Conservation (phyloP, 2,888 invertebrate genomes). For the Dasysyrphus albostriatus region DNA sequence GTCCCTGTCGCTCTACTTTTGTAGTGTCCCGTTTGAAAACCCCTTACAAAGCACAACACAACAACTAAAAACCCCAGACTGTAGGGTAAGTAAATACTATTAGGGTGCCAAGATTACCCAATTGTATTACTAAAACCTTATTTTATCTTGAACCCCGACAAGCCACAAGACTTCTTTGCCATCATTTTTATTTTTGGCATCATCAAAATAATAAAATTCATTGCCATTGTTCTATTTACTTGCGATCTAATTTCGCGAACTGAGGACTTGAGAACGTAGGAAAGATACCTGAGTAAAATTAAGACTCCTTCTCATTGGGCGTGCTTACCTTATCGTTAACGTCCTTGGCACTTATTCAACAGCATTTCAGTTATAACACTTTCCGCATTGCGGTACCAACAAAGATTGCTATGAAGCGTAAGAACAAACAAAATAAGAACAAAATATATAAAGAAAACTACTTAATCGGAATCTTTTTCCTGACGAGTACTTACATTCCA, state of each 20-base stretch:
- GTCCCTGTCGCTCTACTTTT: too few species aligned
- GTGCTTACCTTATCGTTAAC: not conserved
- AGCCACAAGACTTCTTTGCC: not conserved
- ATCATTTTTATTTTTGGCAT: conserved; percentile 1
- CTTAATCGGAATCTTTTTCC: conserved; percentile 14
- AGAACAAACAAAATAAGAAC: conserved; percentile 1
- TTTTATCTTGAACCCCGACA: not conserved
- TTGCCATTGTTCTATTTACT: not conserved
- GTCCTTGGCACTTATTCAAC: conserved; percentile 21
- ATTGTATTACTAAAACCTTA: not conserved
- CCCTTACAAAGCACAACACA: too few species aligned
- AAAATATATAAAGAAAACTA: not conserved
- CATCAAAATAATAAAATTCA: not conserved
- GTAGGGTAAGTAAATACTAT: too few species aligned
- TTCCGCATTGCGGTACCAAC: conserved; percentile 34
- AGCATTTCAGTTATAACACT: conserved; percentile 4
- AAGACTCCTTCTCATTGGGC: not conserved
- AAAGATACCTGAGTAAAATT: not conserved
- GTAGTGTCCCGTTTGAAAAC: too few species aligned
- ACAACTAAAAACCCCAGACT: too few species aligned
- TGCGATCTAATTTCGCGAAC: not conserved
- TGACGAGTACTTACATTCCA: not conserved
- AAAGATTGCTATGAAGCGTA: conserved; percentile 23
- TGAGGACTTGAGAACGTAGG: not conserved
- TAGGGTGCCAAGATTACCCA: not conserved